phyloP scores from a whole-genome alignment of 1,140 invertebrate genomes.

The Drosophila nasuta region DNA sequence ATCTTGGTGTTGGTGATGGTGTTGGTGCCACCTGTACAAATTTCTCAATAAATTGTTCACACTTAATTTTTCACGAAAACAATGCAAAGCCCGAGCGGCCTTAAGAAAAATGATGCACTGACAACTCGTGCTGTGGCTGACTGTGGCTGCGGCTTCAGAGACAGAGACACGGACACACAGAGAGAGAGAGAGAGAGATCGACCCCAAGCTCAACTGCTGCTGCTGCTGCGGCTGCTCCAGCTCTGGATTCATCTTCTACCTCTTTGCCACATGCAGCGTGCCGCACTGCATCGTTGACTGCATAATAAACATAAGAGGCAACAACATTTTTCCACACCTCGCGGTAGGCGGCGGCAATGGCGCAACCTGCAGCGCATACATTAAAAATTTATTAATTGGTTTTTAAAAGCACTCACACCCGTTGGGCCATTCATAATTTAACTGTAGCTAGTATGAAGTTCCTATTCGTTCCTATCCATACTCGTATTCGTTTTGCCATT shows the following conservation, averaged over 20 bases:
- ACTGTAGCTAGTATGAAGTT: constrained; percentile 13
- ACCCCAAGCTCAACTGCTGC: constrained; percentile 41
- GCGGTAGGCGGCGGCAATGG: constrained; percentile 24
- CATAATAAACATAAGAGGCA: constrained; percentile 77
- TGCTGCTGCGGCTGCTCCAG: background rate
- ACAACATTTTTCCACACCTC: constrained; percentile 55
- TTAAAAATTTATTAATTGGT: constrained; percentile 83
- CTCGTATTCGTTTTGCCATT: constrained; percentile 4
- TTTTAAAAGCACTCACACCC: constrained; percentile 82
- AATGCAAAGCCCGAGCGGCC: constrained; percentile 60
- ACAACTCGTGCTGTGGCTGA: constrained; percentile 73
- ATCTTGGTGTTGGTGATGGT: constrained; percentile 12
- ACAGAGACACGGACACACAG: constrained; percentile 1
- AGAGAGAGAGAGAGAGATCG: constrained; percentile 3
- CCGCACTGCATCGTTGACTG: constrained; percentile 44
- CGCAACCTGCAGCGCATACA: constrained; percentile 72
- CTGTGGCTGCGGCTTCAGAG: background rate
- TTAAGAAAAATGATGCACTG: constrained; percentile 77
- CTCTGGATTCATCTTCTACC: background rate
- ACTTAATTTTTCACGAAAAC: constrained; percentile 79
- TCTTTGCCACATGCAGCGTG: constrained; percentile 64
- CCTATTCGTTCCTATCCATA: constrained; percentile 23
- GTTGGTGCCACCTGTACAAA: constrained; percentile 75
- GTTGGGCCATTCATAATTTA: constrained; percentile 76
- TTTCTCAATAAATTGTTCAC: constrained; percentile 82